Evolutionary conservation across 2,888 invertebrate species (phyloP).

Genomic region (Sturmia bella): DNA sequence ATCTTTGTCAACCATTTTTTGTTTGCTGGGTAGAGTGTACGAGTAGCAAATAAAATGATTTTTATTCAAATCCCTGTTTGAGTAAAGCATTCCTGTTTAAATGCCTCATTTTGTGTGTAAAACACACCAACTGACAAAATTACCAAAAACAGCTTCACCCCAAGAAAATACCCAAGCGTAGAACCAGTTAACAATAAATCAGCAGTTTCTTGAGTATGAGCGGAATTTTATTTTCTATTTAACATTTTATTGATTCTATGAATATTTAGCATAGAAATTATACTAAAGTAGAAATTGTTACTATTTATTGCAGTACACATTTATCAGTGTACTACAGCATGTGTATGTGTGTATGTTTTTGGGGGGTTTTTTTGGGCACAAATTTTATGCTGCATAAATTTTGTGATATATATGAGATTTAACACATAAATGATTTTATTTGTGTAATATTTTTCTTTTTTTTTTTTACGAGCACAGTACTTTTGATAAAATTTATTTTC

Average conservation of each 20-base stretch:
- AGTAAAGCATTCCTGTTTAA: conserved; percentile 63
- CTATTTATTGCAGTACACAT: neutral
- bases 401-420: conserved; percentile 69
- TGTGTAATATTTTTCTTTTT: conserved; percentile 45
- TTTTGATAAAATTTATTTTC: conserved; percentile 55
- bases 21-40: conserved; percentile 23
- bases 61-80: conserved; percentile 65
- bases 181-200: conserved; percentile 41
- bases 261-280: conserved; percentile 68
- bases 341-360: conserved; percentile 1
- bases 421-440: conserved; percentile 70
- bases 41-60: conserved; percentile 49
- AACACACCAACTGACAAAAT: conserved; percentile 34
- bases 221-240: conserved; percentile 51
- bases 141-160: conserved; percentile 25
- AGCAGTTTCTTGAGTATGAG: conserved; percentile 36
- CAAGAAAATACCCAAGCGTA: conserved; percentile 34
- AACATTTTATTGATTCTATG: conserved; percentile 51
- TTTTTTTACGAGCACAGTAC: conserved; percentile 8
- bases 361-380: conserved; percentile 25
- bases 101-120: conserved; percentile 57
- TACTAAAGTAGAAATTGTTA: conserved; percentile 49
- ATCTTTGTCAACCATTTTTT: conserved; percentile 34
- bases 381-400: conserved; percentile 70
- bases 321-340: neutral